Evolutionary conservation across 2,797 vertebrate genomes (phyloP), one percentile per base, ranked within the genome.

Genomic region (Avahi laniger): DNA sequence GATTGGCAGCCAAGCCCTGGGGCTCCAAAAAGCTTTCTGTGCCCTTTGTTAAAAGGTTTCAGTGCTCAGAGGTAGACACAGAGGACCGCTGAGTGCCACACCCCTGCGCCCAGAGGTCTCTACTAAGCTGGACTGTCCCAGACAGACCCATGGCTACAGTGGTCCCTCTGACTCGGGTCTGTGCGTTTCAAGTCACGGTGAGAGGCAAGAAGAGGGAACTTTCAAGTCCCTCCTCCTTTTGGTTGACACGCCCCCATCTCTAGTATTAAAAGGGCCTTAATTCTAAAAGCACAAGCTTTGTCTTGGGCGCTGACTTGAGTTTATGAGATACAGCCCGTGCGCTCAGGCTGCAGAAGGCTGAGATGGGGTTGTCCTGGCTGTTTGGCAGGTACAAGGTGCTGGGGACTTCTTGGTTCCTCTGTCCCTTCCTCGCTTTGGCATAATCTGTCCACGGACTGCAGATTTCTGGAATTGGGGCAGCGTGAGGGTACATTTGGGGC

Each of bases 201-300:
- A 18, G 91, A n/a, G 46, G 35, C 18, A 33, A 33, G 52, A 33
- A 33, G 52, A 33, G 46, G 91, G 92, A 41, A 41, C 9, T 15
- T 91, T 87, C 0, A 4, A 26, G 84, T 96, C 91, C 82, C 48
- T 15, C 67, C 26, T 15, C 22, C 38, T 94, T 15, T 43, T 0
- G n/a, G 48, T 81, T 92, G 93, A 96, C 22, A 59, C 17, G 4
- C 92, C 86, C 57, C 95, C 78, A 94, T 93, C 75, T 48, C 81
- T 85, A 87, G 38, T 63, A 87, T 67, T 94, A 93, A 91, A 96
- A 96, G 33, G 18, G n/a, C 65, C 65, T 69, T 69, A 20, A 69
- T 38, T 69, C 18, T 12, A 5, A 69, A 69, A 22, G 48, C 0
- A 0, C 73, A 90, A 84, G 52, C 81, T 88, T 95, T 89, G 89